Percentiles rank a stretch among this genome's conserved stretches.
phyloP scores from a whole-genome alignment of 2,797 vertebrate species.

The Pseudochaenichthys georgianus region DNA sequence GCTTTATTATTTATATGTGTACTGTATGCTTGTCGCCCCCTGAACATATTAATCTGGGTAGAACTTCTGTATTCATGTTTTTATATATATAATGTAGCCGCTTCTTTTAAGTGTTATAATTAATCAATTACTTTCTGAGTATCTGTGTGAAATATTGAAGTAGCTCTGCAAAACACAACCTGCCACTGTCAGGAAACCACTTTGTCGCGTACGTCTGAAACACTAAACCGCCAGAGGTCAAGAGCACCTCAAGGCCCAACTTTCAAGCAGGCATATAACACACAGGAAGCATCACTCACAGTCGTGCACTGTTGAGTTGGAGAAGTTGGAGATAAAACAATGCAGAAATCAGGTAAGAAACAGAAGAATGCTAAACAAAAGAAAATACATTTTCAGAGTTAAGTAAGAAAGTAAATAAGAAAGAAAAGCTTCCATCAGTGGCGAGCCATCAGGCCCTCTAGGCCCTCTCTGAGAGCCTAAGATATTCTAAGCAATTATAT shows the following conservation, averaged over 20 bases:
- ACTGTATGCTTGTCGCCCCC: not conserved
- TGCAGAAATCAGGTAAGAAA: not conserved
- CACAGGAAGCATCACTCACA: slow-evolving; percentile 36
- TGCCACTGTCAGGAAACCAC: slow-evolving; percentile 12
- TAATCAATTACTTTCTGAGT: not conserved
- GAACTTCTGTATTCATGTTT: not conserved
- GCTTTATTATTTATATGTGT: not conserved
- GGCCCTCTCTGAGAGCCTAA: too few relatives aligned
- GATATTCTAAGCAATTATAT: too few relatives aligned
- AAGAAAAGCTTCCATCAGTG: not conserved
- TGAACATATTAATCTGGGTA: not conserved
- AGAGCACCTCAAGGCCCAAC: not conserved
- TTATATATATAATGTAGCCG: not conserved
- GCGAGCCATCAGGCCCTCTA: too few relatives aligned
- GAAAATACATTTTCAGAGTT: not conserved
- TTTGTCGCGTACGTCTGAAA: slow-evolving; percentile 11
- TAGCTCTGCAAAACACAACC: not conserved
- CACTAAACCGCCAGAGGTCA: slow-evolving; percentile 32
- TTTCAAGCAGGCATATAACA: not conserved
- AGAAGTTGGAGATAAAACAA: not conserved
- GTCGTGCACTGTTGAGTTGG: slow-evolving; percentile 10
- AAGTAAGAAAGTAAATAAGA: not conserved
- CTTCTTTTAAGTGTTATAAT: not conserved
- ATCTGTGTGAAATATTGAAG: not conserved
- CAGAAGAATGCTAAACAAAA: not conserved